phyloP scores from a whole-genome alignment of 2,797 vertebrate species.

The Sphenopsis melanotis region DNA sequence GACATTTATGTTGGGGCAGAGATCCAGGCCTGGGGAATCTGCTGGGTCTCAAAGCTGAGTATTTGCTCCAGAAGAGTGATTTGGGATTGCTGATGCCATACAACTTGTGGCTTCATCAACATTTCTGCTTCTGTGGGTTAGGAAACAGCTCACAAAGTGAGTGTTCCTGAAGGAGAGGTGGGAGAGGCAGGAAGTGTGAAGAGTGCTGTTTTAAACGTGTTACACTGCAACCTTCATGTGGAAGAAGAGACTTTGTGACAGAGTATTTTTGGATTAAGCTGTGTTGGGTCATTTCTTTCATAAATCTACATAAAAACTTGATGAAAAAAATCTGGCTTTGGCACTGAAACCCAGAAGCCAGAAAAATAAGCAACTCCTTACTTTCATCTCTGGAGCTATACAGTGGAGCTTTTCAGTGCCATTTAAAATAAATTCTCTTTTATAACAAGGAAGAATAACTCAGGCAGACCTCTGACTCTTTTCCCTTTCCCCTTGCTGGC shows the following conservation, averaged over 20 bases:
- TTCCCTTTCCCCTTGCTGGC: background rate
- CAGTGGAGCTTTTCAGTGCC: background rate
- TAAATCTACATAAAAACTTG: background rate
- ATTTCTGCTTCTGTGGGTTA: background rate
- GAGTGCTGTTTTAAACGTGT: background rate
- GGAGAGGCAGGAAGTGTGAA: background rate
- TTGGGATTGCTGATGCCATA: background rate
- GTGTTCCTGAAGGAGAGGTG: background rate
- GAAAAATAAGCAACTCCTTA: background rate
- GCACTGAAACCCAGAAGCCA: background rate
- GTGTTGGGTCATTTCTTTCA: background rate
- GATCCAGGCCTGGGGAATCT: background rate
- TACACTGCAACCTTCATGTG: background rate
- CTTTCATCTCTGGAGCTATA: background rate
- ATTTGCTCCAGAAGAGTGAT: fast-evolving
- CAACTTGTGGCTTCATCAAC: background rate
- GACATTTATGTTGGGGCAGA: background rate
- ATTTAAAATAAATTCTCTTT: background rate
- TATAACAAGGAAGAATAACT: background rate
- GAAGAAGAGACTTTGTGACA: background rate
- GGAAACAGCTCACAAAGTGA: background rate
- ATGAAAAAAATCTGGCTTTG: background rate
- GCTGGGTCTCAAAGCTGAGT: background rate
- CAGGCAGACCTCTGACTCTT: background rate
- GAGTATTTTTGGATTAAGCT: background rate